phyloP scores from a whole-genome alignment of 2,113 vertebrate species.

The Morone chrysops region DNA sequence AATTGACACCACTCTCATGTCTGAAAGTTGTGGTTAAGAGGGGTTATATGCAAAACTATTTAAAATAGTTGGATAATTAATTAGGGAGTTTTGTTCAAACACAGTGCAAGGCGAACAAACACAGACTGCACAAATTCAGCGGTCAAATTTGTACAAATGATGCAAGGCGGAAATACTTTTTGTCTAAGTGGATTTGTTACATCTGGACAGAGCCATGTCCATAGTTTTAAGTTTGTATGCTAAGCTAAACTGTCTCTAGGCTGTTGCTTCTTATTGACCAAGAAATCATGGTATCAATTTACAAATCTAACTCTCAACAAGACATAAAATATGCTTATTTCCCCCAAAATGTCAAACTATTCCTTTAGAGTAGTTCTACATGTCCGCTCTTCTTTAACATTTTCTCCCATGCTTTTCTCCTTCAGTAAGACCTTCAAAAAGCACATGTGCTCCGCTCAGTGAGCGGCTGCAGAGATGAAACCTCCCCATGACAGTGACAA shows the following conservation, averaged over 20 bases:
- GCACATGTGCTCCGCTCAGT: conserved; percentile 6
- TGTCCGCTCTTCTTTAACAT: not conserved
- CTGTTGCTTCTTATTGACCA: not conserved
- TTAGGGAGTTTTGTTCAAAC: not conserved
- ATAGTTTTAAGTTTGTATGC: not conserved
- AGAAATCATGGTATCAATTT: not conserved
- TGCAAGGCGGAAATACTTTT: not conserved
- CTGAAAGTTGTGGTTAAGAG: not conserved
- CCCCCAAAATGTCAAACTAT: not conserved
- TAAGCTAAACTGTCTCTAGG: not conserved
- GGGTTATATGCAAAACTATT: not conserved
- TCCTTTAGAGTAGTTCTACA: not conserved
- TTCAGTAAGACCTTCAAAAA: conserved; percentile 54
- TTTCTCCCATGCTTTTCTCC: conserved; percentile 19
- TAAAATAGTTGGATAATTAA: not conserved
- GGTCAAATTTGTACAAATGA: not conserved
- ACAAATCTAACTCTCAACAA: too few species aligned
- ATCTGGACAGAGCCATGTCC: not conserved
- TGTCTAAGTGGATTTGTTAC: not conserved
- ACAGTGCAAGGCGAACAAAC: not conserved
- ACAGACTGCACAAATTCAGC: not conserved
- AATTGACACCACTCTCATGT: not conserved
- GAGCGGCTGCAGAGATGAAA: conserved; percentile 39
- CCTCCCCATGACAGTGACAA: conserved; percentile 69
- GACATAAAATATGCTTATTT: not conserved